These are phyloP conservation scores for Exaiptasia diaphana DNA, from an alignment of 64 coral and sea anemone genomes.

Conservation along the genomic window DNA sequence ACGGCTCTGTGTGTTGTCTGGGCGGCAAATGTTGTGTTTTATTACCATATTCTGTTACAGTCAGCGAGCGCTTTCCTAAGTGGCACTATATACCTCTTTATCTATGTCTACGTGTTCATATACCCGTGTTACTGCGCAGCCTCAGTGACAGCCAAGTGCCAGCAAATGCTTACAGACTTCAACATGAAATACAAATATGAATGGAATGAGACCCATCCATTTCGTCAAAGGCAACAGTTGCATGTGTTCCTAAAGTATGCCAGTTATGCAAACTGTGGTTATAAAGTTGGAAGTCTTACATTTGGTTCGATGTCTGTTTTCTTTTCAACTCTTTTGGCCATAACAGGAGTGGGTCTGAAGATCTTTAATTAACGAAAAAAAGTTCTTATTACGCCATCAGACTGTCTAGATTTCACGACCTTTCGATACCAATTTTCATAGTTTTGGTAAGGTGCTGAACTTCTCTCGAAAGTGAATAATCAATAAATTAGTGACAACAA, in stretches of 20 bases:
- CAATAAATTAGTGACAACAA: no score
- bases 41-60: neutral
- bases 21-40: conserved; percentile 36
- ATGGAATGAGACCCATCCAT: conserved; percentile 46
- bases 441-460: no score
- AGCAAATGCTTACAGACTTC: conserved; percentile 63
- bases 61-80: neutral
- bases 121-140: conserved; percentile 73
- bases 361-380: no score
- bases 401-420: no score
- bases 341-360: conserved; percentile 49
- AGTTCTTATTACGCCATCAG: no score
- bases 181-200: conserved; percentile 67
- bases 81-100: neutral
- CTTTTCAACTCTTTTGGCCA: conserved; percentile 65
- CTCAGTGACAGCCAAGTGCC: conserved; percentile 50
- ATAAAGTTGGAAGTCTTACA: conserved; percentile 30
- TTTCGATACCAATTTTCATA: no score
- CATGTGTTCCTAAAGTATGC: conserved; percentile 69
- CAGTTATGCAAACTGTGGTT: conserved; percentile 49
- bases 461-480: no score
- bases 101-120: conserved; percentile 57
- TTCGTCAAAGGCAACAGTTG: conserved; percentile 16
- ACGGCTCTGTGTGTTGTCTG: conserved; percentile 45
- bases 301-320: conserved; percentile 72